A percentile compares a stretch with the other conserved stretches of the same genome.
Conservation (phyloP, 2,888 invertebrate genomes). For the Leptinotarsa tumamoca region DNA sequence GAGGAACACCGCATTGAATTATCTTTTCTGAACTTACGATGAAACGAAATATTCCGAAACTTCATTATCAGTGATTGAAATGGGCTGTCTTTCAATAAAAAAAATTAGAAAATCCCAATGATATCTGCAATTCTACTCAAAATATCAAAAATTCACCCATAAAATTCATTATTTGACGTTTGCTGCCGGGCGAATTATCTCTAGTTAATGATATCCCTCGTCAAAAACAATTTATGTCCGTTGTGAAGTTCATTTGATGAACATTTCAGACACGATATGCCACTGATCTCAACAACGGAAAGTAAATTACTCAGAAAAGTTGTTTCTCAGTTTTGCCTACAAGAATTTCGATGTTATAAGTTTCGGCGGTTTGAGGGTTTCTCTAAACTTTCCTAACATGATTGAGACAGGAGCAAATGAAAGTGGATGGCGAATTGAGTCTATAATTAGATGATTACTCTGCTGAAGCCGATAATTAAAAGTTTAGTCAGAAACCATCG, state of each 20-base stretch:
- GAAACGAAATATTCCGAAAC: neutral
- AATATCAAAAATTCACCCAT: too few species aligned
- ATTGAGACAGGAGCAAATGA: constrained; percentile 5
- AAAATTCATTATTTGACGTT: too few species aligned
- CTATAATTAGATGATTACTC: constrained; percentile 7
- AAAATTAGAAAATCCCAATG: neutral
- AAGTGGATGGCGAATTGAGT: neutral
- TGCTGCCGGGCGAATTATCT: too few species aligned
- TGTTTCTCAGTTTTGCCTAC: neutral
- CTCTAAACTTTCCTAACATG: neutral
- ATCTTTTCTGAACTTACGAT: too few species aligned
- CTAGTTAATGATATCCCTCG: too few species aligned
- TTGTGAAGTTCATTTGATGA: too few species aligned
- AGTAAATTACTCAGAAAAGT: neutral
- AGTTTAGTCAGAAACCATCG: neutral
- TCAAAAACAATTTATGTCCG: too few species aligned
- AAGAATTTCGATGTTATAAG: constrained; percentile 13
- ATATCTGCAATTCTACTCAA: too few species aligned
- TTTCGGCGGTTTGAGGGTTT: neutral
- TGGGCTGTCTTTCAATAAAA: neutral
- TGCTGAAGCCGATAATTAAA: constrained; percentile 5
- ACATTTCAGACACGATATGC: neutral
- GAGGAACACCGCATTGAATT: too few species aligned
- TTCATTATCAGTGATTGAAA: neutral
- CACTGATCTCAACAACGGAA: neutral